Base-by-base conservation (phyloP, 2,797 vertebrate species). In the Neopelma chrysocephalum region DNA sequence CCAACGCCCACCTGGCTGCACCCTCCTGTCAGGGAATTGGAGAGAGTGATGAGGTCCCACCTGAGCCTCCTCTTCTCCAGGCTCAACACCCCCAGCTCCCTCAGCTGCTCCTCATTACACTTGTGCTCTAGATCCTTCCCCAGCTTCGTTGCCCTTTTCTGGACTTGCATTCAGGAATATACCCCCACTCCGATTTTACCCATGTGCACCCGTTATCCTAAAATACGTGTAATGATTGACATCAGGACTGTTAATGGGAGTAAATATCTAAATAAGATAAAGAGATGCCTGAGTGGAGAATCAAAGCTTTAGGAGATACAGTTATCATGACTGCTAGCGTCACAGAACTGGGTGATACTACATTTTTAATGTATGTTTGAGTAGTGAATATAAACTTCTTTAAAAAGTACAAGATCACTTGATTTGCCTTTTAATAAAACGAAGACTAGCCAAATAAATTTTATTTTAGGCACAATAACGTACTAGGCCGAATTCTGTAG, bases 301-400 rank as follows among this genome's bases (percentile, higher is more conserved):
- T 34, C 22, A 29, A 68, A 72, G 70, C 45, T 42, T 62, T 12
- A 42, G 50, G 58, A n/a, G 26, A 5, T 2, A 3, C 5, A 1
- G 2, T 16, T 36, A 23, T 1, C 25, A n/a, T 34, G n/a, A 4
- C 2, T 11, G 29, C 13, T 32, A 5, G 10, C 1, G 14, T 50
- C 48, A 21, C 20, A 61, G 15, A 78, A 42, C 0, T 4, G 7
- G 7, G 1, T 34, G 21, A 31, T 15, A 2, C 5, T 16, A 6
- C 3, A 12, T 47, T 65, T 73, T 50, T 48, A 58, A 3, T 13
- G 15, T 18, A 9, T n/a, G 15, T 45, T 42, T 47, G 57, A 70
- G 34, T 8, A 36, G 12, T 18, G 50, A 56, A 32, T 34, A 15
- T 9, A 31, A 34, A 40, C 20, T 12, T 38, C 3, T 34, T 51